Evolutionary conservation across 2,888 invertebrate species (phyloP).

Genomic region (Anthophora plumipes): DNA sequence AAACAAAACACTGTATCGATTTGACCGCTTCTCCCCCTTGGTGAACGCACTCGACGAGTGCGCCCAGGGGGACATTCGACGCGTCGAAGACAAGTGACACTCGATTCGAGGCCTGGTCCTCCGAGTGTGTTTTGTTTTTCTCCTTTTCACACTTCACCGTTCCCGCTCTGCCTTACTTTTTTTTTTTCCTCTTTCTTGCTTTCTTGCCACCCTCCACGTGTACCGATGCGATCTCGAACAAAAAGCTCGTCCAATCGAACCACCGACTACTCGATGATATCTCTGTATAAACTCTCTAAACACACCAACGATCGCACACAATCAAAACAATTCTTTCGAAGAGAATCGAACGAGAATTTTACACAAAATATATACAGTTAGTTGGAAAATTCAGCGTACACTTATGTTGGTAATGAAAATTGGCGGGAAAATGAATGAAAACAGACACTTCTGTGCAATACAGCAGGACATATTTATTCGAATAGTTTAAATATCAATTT

Average conservation of each 20-base stretch:
- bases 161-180: conserved; percentile 2
- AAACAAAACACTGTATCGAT: conserved; percentile 78
- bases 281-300: not conserved
- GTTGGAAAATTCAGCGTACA: too few relatives aligned
- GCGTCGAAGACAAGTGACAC: conserved; percentile 81
- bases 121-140: conserved; percentile 74
- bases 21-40: conserved; percentile 70
- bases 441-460: too few relatives aligned
- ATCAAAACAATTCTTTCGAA: too few relatives aligned
- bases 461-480: too few relatives aligned
- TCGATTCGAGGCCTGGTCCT: conserved; percentile 77
- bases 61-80: conserved; percentile 73
- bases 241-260: conserved; percentile 4
- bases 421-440: too few relatives aligned
- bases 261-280: not conserved
- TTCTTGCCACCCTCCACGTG: not conserved
- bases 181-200: conserved; percentile 4
- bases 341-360: not conserved
- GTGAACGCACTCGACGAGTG: conserved; percentile 67
- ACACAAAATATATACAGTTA: too few relatives aligned
- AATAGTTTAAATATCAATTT: too few relatives aligned
- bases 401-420: too few relatives aligned
- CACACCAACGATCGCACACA: not conserved
- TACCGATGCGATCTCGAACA: conserved; percentile 19
- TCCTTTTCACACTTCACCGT: conserved; percentile 47